A percentile compares a stretch with the other conserved stretches of the same genome.
Evolutionary conservation across 2,113 vertebrate species (phyloP).

Genomic region (Glaucomys volans): DNA sequence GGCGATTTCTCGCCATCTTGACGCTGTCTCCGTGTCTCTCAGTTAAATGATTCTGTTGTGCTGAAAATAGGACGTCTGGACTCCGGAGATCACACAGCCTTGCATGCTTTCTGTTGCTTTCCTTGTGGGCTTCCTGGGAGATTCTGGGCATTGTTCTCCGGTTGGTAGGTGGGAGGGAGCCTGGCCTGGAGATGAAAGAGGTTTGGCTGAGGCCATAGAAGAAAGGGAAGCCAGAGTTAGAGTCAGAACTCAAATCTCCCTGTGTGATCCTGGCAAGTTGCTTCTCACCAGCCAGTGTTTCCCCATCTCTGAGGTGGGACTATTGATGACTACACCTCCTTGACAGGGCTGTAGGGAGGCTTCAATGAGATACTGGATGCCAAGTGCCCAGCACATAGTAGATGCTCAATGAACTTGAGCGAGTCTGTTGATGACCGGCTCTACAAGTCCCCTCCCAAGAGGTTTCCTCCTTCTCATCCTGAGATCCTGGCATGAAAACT

Average conservation of each 20-base stretch:
- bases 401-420: background rate
- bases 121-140: background rate
- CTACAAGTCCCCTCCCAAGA: background rate
- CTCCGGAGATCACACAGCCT: background rate
- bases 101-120: background rate
- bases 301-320: background rate
- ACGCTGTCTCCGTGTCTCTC: constrained; percentile 58
- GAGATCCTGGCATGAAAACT: background rate
- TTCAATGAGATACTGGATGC: background rate
- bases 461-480: background rate
- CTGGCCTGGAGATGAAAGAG: background rate
- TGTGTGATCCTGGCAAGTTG: background rate
- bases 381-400: background rate
- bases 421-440: background rate
- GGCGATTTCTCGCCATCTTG: constrained; percentile 60
- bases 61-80: background rate
- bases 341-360: rapidly evolving
- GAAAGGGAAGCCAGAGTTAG: background rate
- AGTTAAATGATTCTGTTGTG: background rate
- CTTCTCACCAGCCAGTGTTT: background rate
- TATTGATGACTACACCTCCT: background rate
- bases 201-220: background rate
- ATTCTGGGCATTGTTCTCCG: background rate
- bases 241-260: background rate
- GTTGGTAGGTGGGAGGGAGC: background rate